Conservation (phyloP, 2,888 invertebrate species). For the Xestia xanthographa region DNA sequence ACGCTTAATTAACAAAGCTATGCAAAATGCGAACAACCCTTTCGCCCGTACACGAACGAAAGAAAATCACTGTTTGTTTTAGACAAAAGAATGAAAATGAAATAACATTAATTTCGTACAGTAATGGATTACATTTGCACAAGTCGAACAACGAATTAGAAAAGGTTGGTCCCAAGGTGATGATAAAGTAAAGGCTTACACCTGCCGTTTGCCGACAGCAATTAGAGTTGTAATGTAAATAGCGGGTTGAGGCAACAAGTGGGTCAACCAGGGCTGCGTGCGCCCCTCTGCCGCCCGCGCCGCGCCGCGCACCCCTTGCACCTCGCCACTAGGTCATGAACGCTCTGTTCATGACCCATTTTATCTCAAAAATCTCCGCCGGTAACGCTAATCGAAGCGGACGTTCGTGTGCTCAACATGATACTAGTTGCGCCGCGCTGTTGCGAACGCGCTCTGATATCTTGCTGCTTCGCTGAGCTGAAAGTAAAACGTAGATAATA, state of each 20-base stretch:
- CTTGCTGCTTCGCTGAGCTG: conserved; percentile 40
- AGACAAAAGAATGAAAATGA: conserved; percentile 33
- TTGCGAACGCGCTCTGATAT: conserved; percentile 28
- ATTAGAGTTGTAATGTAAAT: conserved; percentile 86
- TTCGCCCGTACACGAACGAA: conserved; percentile 15
- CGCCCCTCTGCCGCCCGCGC: conserved; percentile 49
- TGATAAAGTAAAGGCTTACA: conserved; percentile 76
- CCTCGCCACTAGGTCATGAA: conserved; percentile 84
- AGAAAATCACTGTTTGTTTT: conserved; percentile 17
- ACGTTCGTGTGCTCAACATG: conserved; percentile 57
- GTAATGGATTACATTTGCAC: conserved; percentile 67
- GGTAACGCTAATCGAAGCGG: conserved; percentile 68
- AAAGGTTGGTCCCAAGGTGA: conserved; percentile 74
- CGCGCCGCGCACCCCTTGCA: conserved; percentile 59
- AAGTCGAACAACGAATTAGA: conserved; percentile 73
- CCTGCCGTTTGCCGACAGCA: conserved; percentile 78
- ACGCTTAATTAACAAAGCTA: conserved; percentile 44
- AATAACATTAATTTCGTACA: conserved; percentile 53
- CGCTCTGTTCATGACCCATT: conserved; percentile 88
- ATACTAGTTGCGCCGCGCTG: conserved; percentile 49
- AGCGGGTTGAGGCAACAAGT: conserved; percentile 87
- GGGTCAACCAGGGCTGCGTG: conserved; percentile 84
- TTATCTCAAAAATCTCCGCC: conserved; percentile 82
- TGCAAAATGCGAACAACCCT: conserved; percentile 20
- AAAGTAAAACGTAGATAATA: conserved; percentile 34